Base-by-base conservation (phyloP, 2,113 vertebrate species). In the Perccottus glenii region DNA sequence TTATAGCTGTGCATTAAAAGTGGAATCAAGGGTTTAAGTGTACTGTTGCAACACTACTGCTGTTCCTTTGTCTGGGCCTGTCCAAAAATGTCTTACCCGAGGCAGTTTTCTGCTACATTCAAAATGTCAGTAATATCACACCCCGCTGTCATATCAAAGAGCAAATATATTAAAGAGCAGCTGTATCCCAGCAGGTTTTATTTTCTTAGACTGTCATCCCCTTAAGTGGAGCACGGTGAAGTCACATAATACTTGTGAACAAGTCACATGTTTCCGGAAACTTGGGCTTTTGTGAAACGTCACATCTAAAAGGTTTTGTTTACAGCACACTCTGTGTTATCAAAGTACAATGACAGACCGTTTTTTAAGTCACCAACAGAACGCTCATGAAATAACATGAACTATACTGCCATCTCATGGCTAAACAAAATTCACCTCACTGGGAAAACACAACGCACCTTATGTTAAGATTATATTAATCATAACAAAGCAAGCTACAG, bases 1-100 rank as follows among this genome's bases (percentile, higher is more conserved):
- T 93, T 92, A 93, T 91, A 93, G 90, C 87, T 82, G 84, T 89
- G 88, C 89, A 91, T 93, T 91, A 92, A 91, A 90, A 83, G 80
- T 83, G 83, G 88, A 91, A 91, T 93, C 89, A 87, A 88, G 72
- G 88, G 83, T 92, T 90, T 90, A 91, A 88, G 84, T 89, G 88
- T 90, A 83, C 87, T 81, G 60, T 91, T 90, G 85, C 87, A 87
- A 85, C 89, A 90, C 70, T 53, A 57, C 86, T 68, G 70, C 85
- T 61, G 86, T 33, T 88, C 86, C 87, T 91, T 89, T 93, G 92
- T 92, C 84, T 78, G 87, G 90, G 87, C 92, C 88, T 91, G 92
- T 90, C 90, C 86, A 92, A 92, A 93, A 91, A 92, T 92, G 87
- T 74, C 83, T 79, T 45, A 63, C 90, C 86, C 32, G 9, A 56